A percentile compares a stretch with the other conserved stretches of the same genome.
phyloP scores from a whole-genome alignment of 2,113 vertebrate species.

The Panthera tigris region DNA sequence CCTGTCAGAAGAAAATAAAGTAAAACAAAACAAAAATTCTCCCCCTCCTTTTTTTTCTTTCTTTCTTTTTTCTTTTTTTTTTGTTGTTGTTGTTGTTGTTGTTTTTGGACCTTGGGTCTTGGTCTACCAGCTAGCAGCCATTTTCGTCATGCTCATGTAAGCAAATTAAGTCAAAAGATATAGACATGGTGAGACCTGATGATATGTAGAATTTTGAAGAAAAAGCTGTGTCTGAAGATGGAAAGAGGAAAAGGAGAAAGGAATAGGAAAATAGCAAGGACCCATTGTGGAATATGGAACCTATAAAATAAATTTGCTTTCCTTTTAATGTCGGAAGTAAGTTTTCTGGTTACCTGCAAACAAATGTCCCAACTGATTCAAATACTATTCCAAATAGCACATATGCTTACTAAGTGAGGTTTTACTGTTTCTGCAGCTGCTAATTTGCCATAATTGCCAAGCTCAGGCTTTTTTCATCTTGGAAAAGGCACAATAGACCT shows the following conservation, averaged over 20 bases:
- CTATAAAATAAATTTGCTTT: not conserved
- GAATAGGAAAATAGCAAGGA: not conserved
- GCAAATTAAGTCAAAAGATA: not conserved
- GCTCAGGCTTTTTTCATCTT: not conserved
- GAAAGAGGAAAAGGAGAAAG: not conserved
- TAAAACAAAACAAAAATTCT: not conserved
- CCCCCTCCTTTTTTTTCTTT: not conserved
- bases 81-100: not conserved
- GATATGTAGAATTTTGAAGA: not conserved
- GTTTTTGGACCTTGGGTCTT: not conserved
- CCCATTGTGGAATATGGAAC: not conserved
- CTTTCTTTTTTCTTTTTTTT: fast-evolving
- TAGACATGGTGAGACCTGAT: not conserved
- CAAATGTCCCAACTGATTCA: not conserved
- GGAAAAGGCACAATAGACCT: not conserved
- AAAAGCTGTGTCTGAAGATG: not conserved
- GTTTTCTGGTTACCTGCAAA: not conserved
- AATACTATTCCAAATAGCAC: not conserved
- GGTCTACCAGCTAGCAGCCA: not conserved
- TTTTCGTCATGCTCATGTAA: not conserved
- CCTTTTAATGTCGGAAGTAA: not conserved
- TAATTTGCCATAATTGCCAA: constrained; percentile 18
- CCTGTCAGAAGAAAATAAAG: not conserved
- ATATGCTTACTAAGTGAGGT: not conserved
- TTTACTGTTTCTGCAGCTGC: not conserved